Evolutionary conservation across 2,888 invertebrate species (phyloP).

Genomic region (Andrena flavipes): DNA sequence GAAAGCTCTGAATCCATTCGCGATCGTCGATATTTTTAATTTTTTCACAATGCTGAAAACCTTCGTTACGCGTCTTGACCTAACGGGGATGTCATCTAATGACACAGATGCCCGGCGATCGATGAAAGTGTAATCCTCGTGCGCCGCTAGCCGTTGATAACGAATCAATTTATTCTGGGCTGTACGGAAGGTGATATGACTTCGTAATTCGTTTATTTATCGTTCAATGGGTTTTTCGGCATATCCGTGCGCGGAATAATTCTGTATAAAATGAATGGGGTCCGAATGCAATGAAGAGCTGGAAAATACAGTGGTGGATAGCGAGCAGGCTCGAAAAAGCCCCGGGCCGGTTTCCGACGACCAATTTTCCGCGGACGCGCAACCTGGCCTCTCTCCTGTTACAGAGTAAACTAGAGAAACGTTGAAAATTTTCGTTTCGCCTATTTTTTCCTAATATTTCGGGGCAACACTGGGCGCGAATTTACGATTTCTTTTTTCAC

Average conservation of each 20-base stretch:
- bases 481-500: not conserved
- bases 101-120: conserved; percentile 12
- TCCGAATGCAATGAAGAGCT: conserved; percentile 44
- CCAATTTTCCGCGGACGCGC: conserved; percentile 9
- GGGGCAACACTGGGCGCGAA: not conserved
- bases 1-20: too few relatives aligned
- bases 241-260: conserved; percentile 42
- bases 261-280: conserved; percentile 51
- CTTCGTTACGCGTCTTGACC: not conserved
- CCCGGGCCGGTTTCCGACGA: conserved; percentile 9
- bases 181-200: conserved; percentile 41
- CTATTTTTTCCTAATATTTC: not conserved
- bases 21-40: too few relatives aligned
- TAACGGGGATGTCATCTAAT: conserved; percentile 18
- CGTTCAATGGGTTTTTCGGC: conserved; percentile 34
- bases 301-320: not conserved
- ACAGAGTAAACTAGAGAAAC: conserved; percentile 13
- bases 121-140: conserved; percentile 46
- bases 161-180: conserved; percentile 52
- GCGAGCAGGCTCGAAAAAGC: not conserved
- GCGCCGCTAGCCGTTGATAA: conserved; percentile 24
- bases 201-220: conserved; percentile 60
- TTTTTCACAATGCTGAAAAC: not conserved
- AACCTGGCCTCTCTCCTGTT: not conserved
- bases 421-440: conserved; percentile 22